Evolutionary conservation across 1,140 invertebrate species (phyloP), one percentile per base, ranked within the genome.

Genomic region (Dysdera silvatica): DNA sequence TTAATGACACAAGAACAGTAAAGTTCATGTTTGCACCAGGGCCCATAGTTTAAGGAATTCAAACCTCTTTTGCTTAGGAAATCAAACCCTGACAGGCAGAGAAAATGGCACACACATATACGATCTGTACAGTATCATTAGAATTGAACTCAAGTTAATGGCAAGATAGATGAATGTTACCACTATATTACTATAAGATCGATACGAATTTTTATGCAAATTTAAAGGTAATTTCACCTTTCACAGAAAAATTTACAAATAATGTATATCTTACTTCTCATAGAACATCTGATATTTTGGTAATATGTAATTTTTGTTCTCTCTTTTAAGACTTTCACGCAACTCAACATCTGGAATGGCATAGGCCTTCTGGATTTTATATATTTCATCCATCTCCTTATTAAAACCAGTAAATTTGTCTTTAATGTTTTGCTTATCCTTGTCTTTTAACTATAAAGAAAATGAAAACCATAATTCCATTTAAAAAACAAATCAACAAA

Each of bases 331-430:
- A 65, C 81, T 75, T 73, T 91, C 86, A 35, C 92, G 79, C 35
- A 97, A 76, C 71, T 94, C 89, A 14, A 85, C 80, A 79, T 97
- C 93, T 12, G 94, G 94, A 68, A 97, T 88, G 24, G 91, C 91
- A 79, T 96, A 97, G 52, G 85, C 84, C 67, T 91, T 84, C 78
- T 97, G 93, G 31, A 85, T 84, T 66, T 86, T 85, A 0, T 82
- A 53, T 12, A 88, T 83, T 71, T 96, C 93, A 70, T 97, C 92
- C 69, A 97, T 85, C 78, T 97, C 94, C 73, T 93, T 92, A 74
- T 96, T 95, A 74, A 98, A 96, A 52, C 83, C 85, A 52, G 88
- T 82, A 79, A 93, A 94, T 70, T 89, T 89, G 71, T 98, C 95
- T 78, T 98, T 98, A n/a, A 98, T 82, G 40, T 85, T 82, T 71